Conservation (phyloP, 1,140 invertebrate species). For the Tribolium castaneum region DNA sequence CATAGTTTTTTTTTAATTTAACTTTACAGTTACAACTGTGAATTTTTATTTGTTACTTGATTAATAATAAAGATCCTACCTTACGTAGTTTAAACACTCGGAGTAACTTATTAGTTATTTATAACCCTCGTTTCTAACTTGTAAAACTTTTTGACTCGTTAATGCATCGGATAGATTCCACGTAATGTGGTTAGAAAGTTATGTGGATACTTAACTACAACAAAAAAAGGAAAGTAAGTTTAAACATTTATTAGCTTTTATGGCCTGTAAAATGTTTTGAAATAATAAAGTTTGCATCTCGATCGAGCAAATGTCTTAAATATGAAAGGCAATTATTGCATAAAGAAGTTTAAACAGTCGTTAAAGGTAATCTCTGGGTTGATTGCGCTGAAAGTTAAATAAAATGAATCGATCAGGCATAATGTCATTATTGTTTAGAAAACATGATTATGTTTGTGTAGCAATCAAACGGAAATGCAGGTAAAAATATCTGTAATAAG, state of each 20-base stretch:
- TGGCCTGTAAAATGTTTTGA: neutral
- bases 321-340: slow-evolving; percentile 28
- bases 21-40: too few relatives aligned
- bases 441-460: slow-evolving; percentile 40
- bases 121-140: too few relatives aligned
- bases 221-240: too few relatives aligned
- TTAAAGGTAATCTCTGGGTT: slow-evolving; percentile 15
- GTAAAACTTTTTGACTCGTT: too few relatives aligned
- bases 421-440: slow-evolving; percentile 44
- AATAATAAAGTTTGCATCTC: neutral
- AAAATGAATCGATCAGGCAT: slow-evolving; percentile 26
- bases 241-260: neutral
- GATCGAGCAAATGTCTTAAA: slow-evolving; percentile 6
- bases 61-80: too few relatives aligned
- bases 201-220: too few relatives aligned
- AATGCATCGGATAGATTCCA: too few relatives aligned
- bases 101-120: too few relatives aligned
- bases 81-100: too few relatives aligned
- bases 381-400: slow-evolving; percentile 34
- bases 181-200: too few relatives aligned
- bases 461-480: slow-evolving; percentile 38
- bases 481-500: slow-evolving; percentile 38
- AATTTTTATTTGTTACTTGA: too few relatives aligned
- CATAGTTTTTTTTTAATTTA: too few relatives aligned
- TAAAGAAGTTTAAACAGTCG: slow-evolving; percentile 34